A percentile compares a stretch with the other conserved stretches of the same genome.
Conservation (phyloP, 2,888 invertebrate species). For the Cetonia aurata region DNA sequence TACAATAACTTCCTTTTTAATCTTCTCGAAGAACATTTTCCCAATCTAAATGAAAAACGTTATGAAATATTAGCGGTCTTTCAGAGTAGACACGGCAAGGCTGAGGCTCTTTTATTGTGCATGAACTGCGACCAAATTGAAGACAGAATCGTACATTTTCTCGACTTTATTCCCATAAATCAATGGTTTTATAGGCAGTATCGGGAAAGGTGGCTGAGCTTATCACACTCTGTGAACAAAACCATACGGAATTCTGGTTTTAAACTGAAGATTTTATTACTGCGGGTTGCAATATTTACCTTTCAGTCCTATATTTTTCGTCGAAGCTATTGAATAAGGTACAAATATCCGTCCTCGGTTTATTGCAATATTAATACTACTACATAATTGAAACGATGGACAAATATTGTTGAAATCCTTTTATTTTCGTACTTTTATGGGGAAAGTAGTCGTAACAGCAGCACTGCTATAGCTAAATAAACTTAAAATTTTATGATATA, state of each 20-base stretch:
- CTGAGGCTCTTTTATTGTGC: constrained; percentile 9
- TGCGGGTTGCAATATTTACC: constrained; percentile 18
- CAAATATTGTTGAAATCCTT: not conserved
- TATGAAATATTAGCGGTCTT: constrained; percentile 22
- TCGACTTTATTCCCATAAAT: constrained; percentile 21
- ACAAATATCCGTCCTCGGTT: not conserved
- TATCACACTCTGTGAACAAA: constrained; percentile 27
- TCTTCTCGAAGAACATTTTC: constrained; percentile 15
- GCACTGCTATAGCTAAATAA: too few species aligned
- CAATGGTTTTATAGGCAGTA: constrained; percentile 28
- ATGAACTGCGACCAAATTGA: constrained; percentile 1
- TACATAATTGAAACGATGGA: constrained; percentile 6
- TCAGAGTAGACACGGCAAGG: not conserved
- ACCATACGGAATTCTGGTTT: constrained; percentile 3
- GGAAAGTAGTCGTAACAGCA: too few species aligned
- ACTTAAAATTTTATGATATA: too few species aligned
- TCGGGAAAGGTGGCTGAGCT: constrained; percentile 17
- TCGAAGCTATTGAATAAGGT: constrained; percentile 4
- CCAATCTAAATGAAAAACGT: constrained; percentile 16
- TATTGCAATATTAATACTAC: not conserved
- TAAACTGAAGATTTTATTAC: constrained; percentile 32
- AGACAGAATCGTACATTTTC: constrained; percentile 8
- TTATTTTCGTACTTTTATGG: too few species aligned
- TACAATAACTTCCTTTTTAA: constrained; percentile 4
- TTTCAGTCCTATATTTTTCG: constrained; percentile 9